Base-by-base conservation (phyloP, 2,888 invertebrate species). In the Allophyes oxyacanthae region DNA sequence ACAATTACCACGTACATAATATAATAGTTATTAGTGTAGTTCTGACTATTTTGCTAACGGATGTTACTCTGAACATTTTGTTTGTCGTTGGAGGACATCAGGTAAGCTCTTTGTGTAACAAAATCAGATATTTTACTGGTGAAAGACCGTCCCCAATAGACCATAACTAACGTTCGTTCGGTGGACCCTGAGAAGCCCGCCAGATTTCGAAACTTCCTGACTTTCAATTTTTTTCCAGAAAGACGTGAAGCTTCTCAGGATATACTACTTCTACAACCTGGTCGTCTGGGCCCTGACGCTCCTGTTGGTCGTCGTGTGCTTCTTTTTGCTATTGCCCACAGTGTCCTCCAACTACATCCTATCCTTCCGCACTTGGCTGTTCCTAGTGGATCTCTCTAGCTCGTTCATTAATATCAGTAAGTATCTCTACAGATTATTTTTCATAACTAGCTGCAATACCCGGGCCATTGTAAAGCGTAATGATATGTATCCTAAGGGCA, bases 61-160 rank as follows among this genome's bases (percentile, higher is more conserved):
- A 65, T 14, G 6, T 48, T 1, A 13, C 9, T 6, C 25, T 68
- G 0, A 55, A 38, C 36, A 14, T 1, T 4, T 1, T 63, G 4
- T 65, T 65, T 6, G 25, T 65, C 0, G 13, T 65, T 4, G 65
- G 69, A 9, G 69, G 65, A 7, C 65, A 65, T 34, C 42, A 1
- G 69, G 65, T 66, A 13, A 33, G 41, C 0, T 28, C 7, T 44
- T 33, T 11, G 14, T 15, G 6, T 14, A 7, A 14, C 13, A 14
- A 13, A 34, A 11, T 11, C 2, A 6, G 6, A 8, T 34, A 9
- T 8, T n/a, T n/a, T n/a, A n/a, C n/a, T n/a, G n/a, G n/a, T n/a
- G n/a, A n/a, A n/a, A n/a, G n/a, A n/a, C n/a, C n/a, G n/a, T n/a
- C n/a, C n/a, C n/a, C n/a, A n/a, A n/a, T n/a, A n/a, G n/a, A n/a